These are phyloP conservation scores for Aphis craccivora DNA, from an alignment of 1,140 invertebrate genomes.

Conservation along the genomic window DNA sequence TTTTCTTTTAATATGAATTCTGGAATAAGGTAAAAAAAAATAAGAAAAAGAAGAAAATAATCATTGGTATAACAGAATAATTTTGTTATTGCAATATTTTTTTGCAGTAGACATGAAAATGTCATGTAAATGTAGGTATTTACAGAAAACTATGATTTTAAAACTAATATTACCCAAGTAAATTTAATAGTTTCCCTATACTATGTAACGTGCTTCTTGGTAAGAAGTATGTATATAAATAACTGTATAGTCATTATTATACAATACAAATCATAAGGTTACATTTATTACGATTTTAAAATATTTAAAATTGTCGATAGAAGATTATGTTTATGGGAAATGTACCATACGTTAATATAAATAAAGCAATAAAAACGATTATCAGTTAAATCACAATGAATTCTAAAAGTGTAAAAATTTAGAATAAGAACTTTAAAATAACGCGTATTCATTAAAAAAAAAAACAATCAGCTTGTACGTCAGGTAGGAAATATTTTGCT, in stretches of 20 bases:
- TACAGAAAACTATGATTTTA: neutral
- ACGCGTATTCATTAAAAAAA: neutral
- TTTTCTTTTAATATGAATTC: neutral
- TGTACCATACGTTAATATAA: neutral
- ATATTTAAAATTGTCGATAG: neutral
- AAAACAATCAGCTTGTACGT: neutral
- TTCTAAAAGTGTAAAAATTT: neutral
- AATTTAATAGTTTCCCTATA: neutral
- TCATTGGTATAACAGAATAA: neutral
- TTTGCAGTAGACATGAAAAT: neutral
- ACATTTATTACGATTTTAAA: neutral
- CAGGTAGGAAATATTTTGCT: neutral
- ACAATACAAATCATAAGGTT: neutral
- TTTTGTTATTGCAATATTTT: neutral
- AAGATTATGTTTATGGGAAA: neutral
- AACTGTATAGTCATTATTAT: neutral
- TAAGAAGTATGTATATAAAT: neutral
- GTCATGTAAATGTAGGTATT: neutral
- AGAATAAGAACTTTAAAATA: neutral
- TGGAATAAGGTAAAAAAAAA: neutral
- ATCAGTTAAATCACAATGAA: neutral
- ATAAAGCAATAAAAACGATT: neutral
- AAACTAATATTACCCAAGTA: neutral
- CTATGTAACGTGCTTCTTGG: neutral
- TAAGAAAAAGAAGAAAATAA: neutral